These are phyloP conservation scores for Patagioenas fasciata DNA, from an alignment of 2,113 vertebrate genomes.

Conservation along the genomic window DNA sequence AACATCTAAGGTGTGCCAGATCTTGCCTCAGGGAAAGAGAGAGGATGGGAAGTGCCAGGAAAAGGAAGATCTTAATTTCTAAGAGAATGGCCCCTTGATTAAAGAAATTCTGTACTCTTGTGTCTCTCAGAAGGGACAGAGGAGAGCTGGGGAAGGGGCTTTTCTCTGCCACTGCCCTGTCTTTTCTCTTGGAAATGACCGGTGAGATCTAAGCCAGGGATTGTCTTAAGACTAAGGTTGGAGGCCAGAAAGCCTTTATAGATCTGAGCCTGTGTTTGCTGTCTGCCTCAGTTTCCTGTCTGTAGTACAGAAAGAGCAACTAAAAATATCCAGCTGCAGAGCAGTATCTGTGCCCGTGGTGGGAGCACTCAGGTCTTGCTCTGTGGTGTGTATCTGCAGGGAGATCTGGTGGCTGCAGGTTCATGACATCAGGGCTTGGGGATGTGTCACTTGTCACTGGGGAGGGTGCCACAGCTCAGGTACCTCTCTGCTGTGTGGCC, in stretches of 20 bases:
- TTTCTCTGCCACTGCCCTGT: conserved; percentile 9
- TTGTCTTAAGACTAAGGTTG: background rate
- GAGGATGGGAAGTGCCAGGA: conserved; percentile 42
- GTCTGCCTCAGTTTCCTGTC: conserved; percentile 46
- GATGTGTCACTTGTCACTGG: background rate
- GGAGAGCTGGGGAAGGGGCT: background rate
- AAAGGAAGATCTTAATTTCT: conserved; percentile 46
- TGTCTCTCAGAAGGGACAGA: background rate
- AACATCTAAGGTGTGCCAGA: conserved; percentile 67
- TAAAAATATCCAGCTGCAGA: background rate
- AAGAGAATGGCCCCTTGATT: background rate
- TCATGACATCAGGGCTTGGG: background rate
- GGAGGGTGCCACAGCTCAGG: background rate
- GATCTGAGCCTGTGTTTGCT: background rate
- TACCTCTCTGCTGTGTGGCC: background rate
- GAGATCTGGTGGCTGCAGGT: background rate
- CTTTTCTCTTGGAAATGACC: background rate
- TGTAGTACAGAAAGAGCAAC: background rate
- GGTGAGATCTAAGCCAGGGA: background rate
- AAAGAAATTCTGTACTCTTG: background rate
- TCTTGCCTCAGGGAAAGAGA: conserved; percentile 33
- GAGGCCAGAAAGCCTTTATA: conserved; percentile 10
- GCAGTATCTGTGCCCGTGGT: background rate
- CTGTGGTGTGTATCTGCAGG: background rate
- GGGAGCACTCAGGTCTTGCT: background rate